Percentiles rank a stretch among this genome's conserved stretches.
Conservation (phyloP, 1,140 invertebrate species). For the Bombus waltoni region DNA sequence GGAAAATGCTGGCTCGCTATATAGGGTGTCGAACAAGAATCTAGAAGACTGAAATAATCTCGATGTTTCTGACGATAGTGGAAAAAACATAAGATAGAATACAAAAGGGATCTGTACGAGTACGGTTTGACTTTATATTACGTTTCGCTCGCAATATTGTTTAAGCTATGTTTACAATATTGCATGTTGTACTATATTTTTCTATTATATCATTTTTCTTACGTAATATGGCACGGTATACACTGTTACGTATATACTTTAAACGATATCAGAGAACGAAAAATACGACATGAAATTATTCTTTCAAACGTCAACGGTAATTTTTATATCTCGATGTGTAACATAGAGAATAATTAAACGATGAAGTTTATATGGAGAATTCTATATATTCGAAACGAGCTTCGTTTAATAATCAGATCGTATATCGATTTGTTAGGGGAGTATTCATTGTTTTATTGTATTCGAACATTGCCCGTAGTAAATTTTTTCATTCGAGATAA, state of each 20-base stretch:
- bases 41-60: too few species aligned
- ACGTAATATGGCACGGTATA: not conserved
- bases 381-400: not conserved
- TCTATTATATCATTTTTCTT: not conserved
- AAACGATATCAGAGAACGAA: not conserved
- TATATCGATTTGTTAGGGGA: not conserved
- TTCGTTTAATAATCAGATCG: not conserved
- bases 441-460: not conserved
- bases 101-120: too few species aligned
- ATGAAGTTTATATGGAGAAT: not conserved
- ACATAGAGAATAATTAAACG: not conserved
- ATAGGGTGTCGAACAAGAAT: too few species aligned
- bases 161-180: too few species aligned
- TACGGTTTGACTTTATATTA: too few species aligned
- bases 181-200: not conserved
- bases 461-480: not conserved
- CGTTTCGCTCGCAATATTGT: too few species aligned
- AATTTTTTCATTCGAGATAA: not conserved
- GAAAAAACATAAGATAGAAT: too few species aligned
- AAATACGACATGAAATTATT: not conserved
- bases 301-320: not conserved
- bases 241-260: not conserved
- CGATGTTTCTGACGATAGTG: too few species aligned
- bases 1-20: not conserved
- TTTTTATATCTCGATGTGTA: not conserved